Base-by-base conservation (phyloP, 2,113 vertebrate genomes). In the Lichenostomus cassidix region DNA sequence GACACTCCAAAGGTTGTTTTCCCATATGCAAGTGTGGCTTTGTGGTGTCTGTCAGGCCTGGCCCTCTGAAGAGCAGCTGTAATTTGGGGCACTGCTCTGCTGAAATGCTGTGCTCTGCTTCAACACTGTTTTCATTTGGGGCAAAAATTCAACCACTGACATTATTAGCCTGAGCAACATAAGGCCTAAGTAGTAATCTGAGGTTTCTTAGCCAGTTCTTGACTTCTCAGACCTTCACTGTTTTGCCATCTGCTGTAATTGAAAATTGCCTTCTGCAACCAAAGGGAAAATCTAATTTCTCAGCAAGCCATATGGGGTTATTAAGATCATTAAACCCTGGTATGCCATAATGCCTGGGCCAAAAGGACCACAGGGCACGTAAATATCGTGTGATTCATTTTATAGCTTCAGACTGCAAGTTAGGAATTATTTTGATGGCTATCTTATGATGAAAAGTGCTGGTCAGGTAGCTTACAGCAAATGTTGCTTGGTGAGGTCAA, bases 171-270 rank as follows among this genome's bases (percentile, higher is more conserved):
- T 89, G 92, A 95, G 67, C 73, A 89, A 31, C 73, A 77, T 83
- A 95, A 95, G 78, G 91, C 76, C 91, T 79, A 91, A 97, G 79
- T 87, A 84, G 49, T 92, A 92, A 94, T 87, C 75, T 88, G 89
- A 90, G 89, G 84, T 96, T 97, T 94, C 91, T 90, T 92, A 83
- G 65, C 94, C 87, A 89, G 91, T 94, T 94, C 85, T 92, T 94
- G 95, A 96, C 92, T 96, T 95, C 91, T 95, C 91, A 97, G 95
- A 94, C 95, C 94, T 95, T 96, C 80, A 69, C 94, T 96, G 95
- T 94, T 97, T 96, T 95, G 94, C 97, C 96, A 96, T 97, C 96
- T 96, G 95, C 92, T 96, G 2, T 94, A 96, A 97, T 93, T 96
- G 95, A 96, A 95, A 97, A 96, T 92, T 95, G 82, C 92, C 91